These are phyloP conservation scores for Cydia pomonella DNA, from an alignment of 1,140 invertebrate species.

Conservation along the genomic window DNA sequence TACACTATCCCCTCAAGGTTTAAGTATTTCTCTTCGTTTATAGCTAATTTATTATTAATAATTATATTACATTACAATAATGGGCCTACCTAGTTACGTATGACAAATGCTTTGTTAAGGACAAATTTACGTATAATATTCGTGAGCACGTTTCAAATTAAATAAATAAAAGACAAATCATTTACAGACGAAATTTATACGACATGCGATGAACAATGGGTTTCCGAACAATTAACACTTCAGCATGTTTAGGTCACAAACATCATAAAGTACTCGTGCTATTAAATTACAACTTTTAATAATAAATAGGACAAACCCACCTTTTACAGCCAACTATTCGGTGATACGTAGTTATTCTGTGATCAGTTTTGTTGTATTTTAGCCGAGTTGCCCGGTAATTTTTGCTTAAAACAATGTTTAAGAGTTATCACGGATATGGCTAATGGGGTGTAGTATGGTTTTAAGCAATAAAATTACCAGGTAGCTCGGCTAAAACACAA, in stretches of 20 bases:
- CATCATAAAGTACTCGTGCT: not conserved
- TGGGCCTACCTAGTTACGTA: constrained; percentile 77
- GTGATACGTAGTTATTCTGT: too few relatives aligned
- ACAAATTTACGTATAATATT: constrained; percentile 73
- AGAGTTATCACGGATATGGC: too few relatives aligned
- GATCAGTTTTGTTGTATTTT: too few relatives aligned
- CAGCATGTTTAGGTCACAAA: constrained; percentile 7
- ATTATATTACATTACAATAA: constrained; percentile 77
- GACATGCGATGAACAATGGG: not conserved
- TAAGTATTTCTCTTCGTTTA: constrained; percentile 74
- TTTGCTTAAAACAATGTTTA: too few relatives aligned
- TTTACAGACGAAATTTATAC: constrained; percentile 47
- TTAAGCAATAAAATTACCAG: too few relatives aligned
- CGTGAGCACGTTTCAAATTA: constrained; percentile 66
- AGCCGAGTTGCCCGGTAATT: too few relatives aligned
- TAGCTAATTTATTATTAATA: constrained; percentile 66
- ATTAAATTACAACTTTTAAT: not conserved
- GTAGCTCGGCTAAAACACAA: too few relatives aligned
- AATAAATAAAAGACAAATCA: constrained; percentile 63
- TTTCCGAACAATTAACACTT: not conserved
- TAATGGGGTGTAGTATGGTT: too few relatives aligned
- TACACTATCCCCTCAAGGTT: constrained; percentile 70
- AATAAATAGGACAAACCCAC: not conserved
- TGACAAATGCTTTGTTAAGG: constrained; percentile 71
- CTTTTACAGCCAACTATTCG: too few relatives aligned